Conservation (phyloP, 1,140 invertebrate species). For the Aphis gossypii region DNA sequence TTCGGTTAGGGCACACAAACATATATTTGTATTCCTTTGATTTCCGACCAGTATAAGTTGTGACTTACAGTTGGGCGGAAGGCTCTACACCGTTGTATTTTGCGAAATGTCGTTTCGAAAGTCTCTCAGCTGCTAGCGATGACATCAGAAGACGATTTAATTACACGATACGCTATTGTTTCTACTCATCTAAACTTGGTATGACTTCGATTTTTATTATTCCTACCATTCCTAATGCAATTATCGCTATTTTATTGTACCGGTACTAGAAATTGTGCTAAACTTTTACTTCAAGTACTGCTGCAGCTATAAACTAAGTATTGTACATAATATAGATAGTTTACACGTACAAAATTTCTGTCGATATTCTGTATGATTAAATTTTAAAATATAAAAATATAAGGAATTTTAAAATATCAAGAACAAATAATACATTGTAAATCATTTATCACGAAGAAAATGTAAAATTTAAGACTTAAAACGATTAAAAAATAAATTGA, state of each 20-base stretch:
- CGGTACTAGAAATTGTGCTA: too few relatives aligned
- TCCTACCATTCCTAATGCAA: background rate
- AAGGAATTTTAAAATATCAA: background rate
- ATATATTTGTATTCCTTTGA: too few relatives aligned
- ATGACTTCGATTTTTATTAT: background rate
- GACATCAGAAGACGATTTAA: slow-evolving; percentile 15
- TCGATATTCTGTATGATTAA: background rate
- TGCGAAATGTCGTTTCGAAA: background rate
- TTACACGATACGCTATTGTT: background rate
- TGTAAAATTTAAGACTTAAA: background rate
- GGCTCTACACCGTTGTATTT: background rate
- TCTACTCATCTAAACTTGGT: background rate
- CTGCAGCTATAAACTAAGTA: background rate
- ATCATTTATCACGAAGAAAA: background rate
- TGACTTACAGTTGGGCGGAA: too few relatives aligned
- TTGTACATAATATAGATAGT: background rate
- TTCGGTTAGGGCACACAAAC: too few relatives aligned
- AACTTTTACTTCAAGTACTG: background rate
- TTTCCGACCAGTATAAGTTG: too few relatives aligned
- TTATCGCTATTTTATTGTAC: background rate
- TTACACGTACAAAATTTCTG: background rate
- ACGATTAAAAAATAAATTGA: background rate
- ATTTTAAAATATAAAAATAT: background rate
- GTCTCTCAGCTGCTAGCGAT: background rate
- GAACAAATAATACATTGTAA: background rate